Base-by-base conservation (phyloP, 2,888 invertebrate genomes). In the Harpagoxenus sublaevis region DNA sequence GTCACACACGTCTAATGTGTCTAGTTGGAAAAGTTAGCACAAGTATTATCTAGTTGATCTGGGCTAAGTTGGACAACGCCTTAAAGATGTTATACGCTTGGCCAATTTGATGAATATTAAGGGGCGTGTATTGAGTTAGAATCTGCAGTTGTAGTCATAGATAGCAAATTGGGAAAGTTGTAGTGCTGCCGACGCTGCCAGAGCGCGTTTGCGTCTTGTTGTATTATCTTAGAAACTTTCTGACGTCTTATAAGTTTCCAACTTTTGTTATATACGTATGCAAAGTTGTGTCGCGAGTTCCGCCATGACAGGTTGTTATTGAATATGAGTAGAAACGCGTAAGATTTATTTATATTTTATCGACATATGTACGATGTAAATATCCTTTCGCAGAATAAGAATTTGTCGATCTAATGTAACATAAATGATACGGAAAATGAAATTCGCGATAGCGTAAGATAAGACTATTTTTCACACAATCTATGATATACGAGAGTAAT, bases 91-190 rank as follows among this genome's bases (percentile, higher is more conserved):
- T 55, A 79, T 60, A 81, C 71, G 45, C 57, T 70, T 45, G 84
- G 78, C 77, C 84, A 86, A 89, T 88, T 92, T 92, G 88, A 92
- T 92, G 92, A 92, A 92, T 91, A 92, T 92, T 92, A 92, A 91
- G 86, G 87, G 86, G 70, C 74, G 75, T 71, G 84, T 88, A 91
- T 90, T 84, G 89, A 89, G 91, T 91, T 92, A 88, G 89, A 88
- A 92, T 92, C 91, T 91, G 86, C 84, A 79, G 90, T 74, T 84
- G 79, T 84, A 91, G 89, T 88, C 88, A 90, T 91, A 91, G 91
- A 89, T 91, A 87, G 91, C 88, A 92, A 93, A 93, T 93, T 92
- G 93, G 88, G 91, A 92, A 92, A 93, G 92, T 93, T 93, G 89
- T 70, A 85, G 57, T 79, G 65, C 85, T 63, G 86, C 63, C 84